These are phyloP conservation scores for Orthonevra nobilis DNA, from an alignment of 2,888 invertebrate species.

Conservation along the genomic window DNA sequence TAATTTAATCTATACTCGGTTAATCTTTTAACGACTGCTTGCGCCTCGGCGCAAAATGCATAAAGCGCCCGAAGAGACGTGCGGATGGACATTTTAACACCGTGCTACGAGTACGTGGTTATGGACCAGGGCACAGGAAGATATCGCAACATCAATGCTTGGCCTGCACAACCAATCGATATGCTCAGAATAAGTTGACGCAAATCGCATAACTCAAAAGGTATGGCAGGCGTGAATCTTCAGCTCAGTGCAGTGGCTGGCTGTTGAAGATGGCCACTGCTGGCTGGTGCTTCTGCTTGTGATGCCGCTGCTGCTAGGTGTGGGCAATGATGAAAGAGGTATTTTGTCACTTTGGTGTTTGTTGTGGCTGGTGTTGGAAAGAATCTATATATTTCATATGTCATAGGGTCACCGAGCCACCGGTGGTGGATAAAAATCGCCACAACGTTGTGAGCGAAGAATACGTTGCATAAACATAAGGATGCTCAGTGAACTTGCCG, in stretches of 20 bases:
- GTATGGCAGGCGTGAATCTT: conserved; percentile 62
- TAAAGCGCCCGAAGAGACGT: conserved; percentile 52
- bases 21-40: conserved; percentile 37
- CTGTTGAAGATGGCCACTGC: conserved; percentile 30
- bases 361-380: conserved; percentile 46
- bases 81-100: conserved; percentile 63
- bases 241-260: conserved; percentile 39
- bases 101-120: conserved; percentile 21
- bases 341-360: conserved; percentile 67
- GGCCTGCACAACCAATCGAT: conserved; percentile 48
- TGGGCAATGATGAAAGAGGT: conserved; percentile 68
- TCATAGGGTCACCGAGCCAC: conserved; percentile 61
- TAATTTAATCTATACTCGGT: conserved; percentile 66
- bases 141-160: conserved; percentile 40
- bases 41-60: conserved; percentile 40
- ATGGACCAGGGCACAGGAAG: conserved; percentile 48
- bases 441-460: conserved; percentile 8
- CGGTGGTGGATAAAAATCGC: conserved; percentile 55
- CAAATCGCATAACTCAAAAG: conserved; percentile 62
- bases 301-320: conserved; percentile 33
- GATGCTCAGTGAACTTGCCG: conserved; percentile 61
- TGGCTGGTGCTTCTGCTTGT: conserved; percentile 3
- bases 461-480: conserved; percentile 51
- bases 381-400: conserved; percentile 66
- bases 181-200: conserved; percentile 61